phyloP scores from a whole-genome alignment of 2,888 invertebrate species.

The Glyphotaelius pellucidus region DNA sequence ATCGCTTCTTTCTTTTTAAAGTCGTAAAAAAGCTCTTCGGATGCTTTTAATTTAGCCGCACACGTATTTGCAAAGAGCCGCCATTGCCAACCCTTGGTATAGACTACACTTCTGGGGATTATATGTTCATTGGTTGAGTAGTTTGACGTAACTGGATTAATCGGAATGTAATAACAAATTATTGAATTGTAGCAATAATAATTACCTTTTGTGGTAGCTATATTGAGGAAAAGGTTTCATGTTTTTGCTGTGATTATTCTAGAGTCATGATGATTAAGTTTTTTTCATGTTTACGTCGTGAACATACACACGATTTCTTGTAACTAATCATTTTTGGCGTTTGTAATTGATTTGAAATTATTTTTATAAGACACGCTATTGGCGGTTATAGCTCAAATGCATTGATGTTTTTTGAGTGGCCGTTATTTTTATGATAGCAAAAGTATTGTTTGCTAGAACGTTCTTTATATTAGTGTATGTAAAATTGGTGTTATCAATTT shows the following conservation, averaged over 20 bases:
- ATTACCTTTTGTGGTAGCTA: constrained; percentile 16
- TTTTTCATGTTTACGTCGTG: background rate
- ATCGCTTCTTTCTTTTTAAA: too few species aligned
- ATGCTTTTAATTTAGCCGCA: too few species aligned
- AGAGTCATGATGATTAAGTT: background rate
- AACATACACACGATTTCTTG: background rate
- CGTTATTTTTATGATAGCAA: too few species aligned
- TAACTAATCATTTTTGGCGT: background rate
- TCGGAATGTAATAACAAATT: background rate
- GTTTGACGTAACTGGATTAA: background rate
- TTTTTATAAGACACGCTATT: background rate
- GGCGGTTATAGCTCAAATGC: background rate
- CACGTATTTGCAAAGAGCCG: too few species aligned
- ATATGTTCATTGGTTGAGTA: background rate
- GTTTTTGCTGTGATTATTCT: background rate
- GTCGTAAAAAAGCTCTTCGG: too few species aligned
- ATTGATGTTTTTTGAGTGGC: background rate
- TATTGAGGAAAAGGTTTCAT: constrained; percentile 13
- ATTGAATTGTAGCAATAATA: background rate
- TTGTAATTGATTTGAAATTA: background rate
- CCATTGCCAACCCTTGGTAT: too few species aligned
- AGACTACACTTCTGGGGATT: background rate
- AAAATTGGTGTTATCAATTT: too few species aligned
- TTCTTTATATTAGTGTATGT: too few species aligned
- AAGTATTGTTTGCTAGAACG: too few species aligned